A percentile compares a stretch with the other conserved stretches of the same genome.
Evolutionary conservation across 1,140 invertebrate genomes (phyloP).

Genomic region (Ceratina calcarata): DNA sequence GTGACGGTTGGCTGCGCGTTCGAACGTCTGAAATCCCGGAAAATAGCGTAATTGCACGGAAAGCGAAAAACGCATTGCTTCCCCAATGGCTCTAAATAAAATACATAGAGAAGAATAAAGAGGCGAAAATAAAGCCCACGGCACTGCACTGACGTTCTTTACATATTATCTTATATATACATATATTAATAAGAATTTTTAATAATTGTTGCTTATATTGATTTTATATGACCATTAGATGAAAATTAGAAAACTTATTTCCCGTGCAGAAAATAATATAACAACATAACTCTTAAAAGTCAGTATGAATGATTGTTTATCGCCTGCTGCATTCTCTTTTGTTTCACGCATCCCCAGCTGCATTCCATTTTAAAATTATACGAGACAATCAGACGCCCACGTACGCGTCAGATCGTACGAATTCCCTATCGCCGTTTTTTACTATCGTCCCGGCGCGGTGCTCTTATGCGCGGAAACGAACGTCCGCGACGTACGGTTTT

Average conservation of each 20-base stretch:
- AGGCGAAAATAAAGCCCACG: too few relatives aligned
- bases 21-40: conserved; percentile 49
- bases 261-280: too few relatives aligned
- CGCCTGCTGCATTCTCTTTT: too few relatives aligned
- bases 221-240: too few relatives aligned
- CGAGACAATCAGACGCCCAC: background rate
- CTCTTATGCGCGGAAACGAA: conserved; percentile 5
- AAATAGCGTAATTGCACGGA: conserved; percentile 60
- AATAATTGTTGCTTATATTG: too few relatives aligned
- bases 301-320: too few relatives aligned
- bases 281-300: too few relatives aligned
- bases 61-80: conserved; percentile 54
- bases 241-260: too few relatives aligned
- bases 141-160: too few relatives aligned
- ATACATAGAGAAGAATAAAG: background rate
- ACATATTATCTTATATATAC: too few relatives aligned
- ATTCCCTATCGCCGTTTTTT: background rate
- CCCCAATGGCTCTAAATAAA: conserved; percentile 50
- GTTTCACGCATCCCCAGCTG: background rate
- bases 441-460: background rate
- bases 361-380: background rate
- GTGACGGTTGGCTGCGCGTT: conserved; percentile 37
- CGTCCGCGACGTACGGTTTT: background rate
- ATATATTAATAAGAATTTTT: too few relatives aligned
- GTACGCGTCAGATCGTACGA: background rate